phyloP scores from a whole-genome alignment of 2,113 vertebrate species.

The Pseudopodoces humilis region DNA sequence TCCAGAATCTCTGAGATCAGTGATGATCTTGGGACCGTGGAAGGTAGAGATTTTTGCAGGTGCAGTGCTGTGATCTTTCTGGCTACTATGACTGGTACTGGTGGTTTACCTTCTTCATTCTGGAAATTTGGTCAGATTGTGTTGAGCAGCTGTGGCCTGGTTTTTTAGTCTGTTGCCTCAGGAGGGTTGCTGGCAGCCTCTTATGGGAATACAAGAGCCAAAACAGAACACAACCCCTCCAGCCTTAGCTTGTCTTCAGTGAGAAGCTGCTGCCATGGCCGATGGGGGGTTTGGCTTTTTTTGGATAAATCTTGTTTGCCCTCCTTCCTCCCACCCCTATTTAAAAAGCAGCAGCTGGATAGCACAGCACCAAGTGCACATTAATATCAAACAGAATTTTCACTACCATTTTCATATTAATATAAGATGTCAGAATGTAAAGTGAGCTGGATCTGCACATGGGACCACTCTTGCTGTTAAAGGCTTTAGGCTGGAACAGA shows the following conservation, averaged over 20 bases:
- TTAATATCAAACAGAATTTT: conserved; percentile 61
- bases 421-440: not conserved
- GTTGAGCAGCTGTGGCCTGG: not conserved
- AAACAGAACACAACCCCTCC: not conserved
- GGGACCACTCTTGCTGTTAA: conserved; percentile 46
- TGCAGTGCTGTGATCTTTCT: not conserved
- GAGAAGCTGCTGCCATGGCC: not conserved
- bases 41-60: not conserved
- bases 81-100: not conserved
- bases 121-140: not conserved
- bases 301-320: not conserved
- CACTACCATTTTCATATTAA: conserved; percentile 11
- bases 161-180: not conserved
- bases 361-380: conserved; percentile 36
- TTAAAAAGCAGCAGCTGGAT: conserved; percentile 17
- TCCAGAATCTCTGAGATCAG: not conserved
- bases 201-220: not conserved
- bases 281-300: not conserved
- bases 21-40: not conserved
- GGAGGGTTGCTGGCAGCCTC: not conserved
- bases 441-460: conserved; percentile 19
- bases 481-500: conserved; percentile 47
- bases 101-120: not conserved
- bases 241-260: not conserved
- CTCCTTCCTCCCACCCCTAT: not conserved